Conservation (phyloP, 2,113 vertebrate genomes). For the Copsychus sechellarum region DNA sequence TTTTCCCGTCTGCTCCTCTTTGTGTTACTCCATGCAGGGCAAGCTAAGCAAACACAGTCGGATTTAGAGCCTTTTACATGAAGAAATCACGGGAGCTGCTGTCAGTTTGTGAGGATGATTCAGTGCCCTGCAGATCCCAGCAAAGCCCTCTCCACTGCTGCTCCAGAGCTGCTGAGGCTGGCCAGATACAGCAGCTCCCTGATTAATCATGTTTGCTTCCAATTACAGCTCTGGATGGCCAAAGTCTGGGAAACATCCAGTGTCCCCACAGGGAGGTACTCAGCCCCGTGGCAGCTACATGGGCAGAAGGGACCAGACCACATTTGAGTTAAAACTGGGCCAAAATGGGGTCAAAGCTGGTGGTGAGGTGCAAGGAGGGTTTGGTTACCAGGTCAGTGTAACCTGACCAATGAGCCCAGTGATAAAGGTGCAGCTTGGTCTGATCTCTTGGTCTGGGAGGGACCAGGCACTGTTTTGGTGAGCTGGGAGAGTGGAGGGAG, state of each 20-base stretch:
- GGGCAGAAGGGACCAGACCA: not conserved
- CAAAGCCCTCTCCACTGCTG: not conserved
- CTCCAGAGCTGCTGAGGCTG: not conserved
- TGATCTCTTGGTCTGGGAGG: not conserved
- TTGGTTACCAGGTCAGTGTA: not conserved
- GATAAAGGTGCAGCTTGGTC: not conserved
- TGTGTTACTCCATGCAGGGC: not conserved
- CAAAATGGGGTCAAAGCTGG: not conserved
- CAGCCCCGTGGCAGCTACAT: accelerated
- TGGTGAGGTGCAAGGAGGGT: not conserved
- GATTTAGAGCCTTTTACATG: not conserved
- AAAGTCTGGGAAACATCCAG: not conserved
- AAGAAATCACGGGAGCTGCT: not conserved
- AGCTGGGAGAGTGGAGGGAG: not conserved
- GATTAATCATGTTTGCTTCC: slow-evolving; percentile 9
- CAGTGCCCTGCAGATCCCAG: slow-evolving; percentile 1
- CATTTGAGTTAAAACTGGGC: not conserved
- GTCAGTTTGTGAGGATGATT: slow-evolving; percentile 2
- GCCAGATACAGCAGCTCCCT: not conserved
- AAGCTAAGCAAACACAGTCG: not conserved
- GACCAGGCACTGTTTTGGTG: not conserved
- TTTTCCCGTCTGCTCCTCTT: not conserved
- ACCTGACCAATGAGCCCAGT: not conserved
- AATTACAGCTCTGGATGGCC: not conserved
- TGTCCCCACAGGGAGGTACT: not conserved